Conservation (phyloP, 1,140 invertebrate species). For the Papilio polyxenes region DNA sequence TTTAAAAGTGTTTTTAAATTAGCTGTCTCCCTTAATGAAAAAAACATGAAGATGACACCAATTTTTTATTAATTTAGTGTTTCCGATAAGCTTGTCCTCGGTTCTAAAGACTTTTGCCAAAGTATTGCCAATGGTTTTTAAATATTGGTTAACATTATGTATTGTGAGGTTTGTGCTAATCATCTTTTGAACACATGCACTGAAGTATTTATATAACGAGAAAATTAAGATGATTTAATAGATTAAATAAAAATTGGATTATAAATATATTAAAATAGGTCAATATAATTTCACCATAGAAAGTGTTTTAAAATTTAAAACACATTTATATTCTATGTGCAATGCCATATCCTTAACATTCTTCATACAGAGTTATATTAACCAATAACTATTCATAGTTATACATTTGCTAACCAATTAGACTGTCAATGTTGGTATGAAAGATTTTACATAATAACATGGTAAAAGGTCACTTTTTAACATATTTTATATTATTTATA, state of each 20-base stretch:
- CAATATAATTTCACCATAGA: slow-evolving; percentile 3
- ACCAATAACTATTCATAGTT: neutral
- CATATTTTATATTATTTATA: neutral
- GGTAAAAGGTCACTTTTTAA: neutral
- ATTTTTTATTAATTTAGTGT: neutral
- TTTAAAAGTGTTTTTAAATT: neutral
- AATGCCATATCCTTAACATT: slow-evolving; percentile 75
- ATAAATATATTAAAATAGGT: neutral
- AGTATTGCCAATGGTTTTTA: neutral
- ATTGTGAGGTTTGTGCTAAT: neutral
- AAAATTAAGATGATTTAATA: too few species aligned
- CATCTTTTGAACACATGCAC: neutral
- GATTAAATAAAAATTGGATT: too few species aligned
- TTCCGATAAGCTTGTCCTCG: neutral
- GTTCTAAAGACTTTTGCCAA: neutral
- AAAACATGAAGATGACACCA: neutral
- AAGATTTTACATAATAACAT: neutral
- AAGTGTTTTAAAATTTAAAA: slow-evolving; percentile 9
- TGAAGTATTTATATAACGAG: neutral
- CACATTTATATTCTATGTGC: slow-evolving; percentile 31
- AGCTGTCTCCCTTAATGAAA: neutral
- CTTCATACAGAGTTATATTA: slow-evolving; percentile 12
- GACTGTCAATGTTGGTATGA: neutral
- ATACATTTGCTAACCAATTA: neutral
- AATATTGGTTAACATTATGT: slow-evolving; percentile 6